These are phyloP conservation scores for Alouatta caraya DNA, from an alignment of 2,797 vertebrate species.

Conservation along the genomic window DNA sequence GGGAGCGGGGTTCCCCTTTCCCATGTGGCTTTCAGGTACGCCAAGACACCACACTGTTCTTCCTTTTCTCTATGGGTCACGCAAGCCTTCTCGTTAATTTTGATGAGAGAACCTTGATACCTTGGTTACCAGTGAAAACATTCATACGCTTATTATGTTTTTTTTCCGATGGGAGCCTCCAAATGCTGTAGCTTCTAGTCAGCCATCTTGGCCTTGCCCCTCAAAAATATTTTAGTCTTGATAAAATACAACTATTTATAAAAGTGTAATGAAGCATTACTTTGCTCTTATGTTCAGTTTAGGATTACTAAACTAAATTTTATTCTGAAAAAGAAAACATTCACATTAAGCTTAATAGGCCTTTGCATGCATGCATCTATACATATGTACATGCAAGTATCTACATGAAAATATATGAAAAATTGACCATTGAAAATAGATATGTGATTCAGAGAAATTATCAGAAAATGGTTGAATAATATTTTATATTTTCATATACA, in stretches of 20 bases:
- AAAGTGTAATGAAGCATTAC: conserved; percentile 52
- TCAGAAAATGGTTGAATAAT: neutral
- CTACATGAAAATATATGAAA: neutral
- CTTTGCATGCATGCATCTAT: neutral
- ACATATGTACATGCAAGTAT: neutral
- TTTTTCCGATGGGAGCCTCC: neutral
- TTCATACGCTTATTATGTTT: neutral
- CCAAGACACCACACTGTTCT: no score
- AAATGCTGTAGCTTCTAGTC: neutral
- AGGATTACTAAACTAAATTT: conserved; percentile 2
- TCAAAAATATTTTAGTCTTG: conserved; percentile 57
- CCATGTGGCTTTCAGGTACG: no score
- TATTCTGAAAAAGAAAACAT: conserved; percentile 3
- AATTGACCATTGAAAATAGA: neutral
- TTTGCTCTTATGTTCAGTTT: conserved; percentile 39
- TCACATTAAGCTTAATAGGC: neutral
- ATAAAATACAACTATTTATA: conserved; percentile 62
- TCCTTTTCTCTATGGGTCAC: no score
- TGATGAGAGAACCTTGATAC: no score
- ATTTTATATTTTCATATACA: neutral
- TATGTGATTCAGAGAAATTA: neutral
- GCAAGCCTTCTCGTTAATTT: no score
- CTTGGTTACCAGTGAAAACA: no score
- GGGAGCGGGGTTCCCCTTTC: no score
- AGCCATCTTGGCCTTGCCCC: neutral